Base-by-base conservation (phyloP, 2,797 vertebrate genomes). In the Sebastolobus alascanus region DNA sequence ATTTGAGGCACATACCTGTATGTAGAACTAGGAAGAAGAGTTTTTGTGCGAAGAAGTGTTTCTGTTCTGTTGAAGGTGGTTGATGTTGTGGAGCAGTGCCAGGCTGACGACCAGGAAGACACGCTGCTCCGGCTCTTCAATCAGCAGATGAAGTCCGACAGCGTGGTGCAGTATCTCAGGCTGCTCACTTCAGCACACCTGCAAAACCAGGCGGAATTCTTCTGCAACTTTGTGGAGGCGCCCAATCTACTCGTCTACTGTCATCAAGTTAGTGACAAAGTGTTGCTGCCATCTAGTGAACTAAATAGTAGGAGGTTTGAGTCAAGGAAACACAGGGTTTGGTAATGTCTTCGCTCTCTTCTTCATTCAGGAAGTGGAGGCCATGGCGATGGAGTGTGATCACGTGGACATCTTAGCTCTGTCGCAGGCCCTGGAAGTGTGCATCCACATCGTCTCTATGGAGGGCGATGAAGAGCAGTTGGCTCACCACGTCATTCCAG, bases 131-230 rank as follows among this genome's bases (percentile, higher is more conserved):
- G 72, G 31, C 92, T 95, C 73, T 96, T 97, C 92, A 97, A 97
- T 0, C 92, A 97, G 55, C 94, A 90, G 55, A 60, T 58, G 14
- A 87, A 93, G 72, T 97, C 97, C 0, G 96, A 97, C 92, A 86
- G 86, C 0, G 78, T 96, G 25, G 96, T 97, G 65, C 96, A 96
- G 84, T 97, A 96, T 84, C 87, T 97, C 65, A 87, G 97, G 78
- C 94, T 97, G 79, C 94, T 97, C 82, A 96, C 97, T 0, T 97
- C 97, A 0, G 96, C 96, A 2, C 95, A 96, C 92, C 92, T 97
- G 80, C 96, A 93, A 86, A 97, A 94, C 89, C 89, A 96, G 0
- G 90, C 94, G 0, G 96, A 97, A 29, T 96, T 96, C 91, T 97
- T 97, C 91, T 88, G 91, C 43, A 93, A 96, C 87, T 97, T 97